A percentile compares a stretch with the other conserved stretches of the same genome.
Conservation (phyloP, 2,113 vertebrate genomes). For the Picathartes gymnocephalus region DNA sequence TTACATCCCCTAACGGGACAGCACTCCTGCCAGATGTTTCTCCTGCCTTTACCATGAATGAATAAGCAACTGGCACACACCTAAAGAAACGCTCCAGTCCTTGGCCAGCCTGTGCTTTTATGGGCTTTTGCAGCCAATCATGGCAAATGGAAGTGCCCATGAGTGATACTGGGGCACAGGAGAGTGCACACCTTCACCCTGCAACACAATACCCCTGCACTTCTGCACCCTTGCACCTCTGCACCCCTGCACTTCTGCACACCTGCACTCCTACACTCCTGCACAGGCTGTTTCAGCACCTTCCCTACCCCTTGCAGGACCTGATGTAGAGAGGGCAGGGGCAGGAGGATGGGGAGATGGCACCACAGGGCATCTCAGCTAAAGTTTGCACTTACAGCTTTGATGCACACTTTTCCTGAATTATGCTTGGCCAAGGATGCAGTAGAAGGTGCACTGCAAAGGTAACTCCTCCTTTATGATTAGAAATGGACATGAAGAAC, state of each 20-base stretch:
- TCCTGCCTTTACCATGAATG: not conserved
- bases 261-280: not conserved
- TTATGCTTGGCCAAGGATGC: not conserved
- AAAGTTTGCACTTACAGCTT: fast-evolving
- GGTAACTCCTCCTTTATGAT: not conserved
- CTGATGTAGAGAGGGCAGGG: not conserved
- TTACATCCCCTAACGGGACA: not conserved
- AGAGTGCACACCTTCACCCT: fast-evolving
- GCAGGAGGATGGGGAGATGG: not conserved
- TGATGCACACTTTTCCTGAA: fast-evolving
- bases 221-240: not conserved
- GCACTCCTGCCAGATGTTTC: not conserved
- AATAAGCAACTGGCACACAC: not conserved
- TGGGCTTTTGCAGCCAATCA: not conserved
- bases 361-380: fast-evolving
- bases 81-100: not conserved
- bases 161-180: not conserved
- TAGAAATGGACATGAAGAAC: not conserved
- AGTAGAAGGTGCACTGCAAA: not conserved
- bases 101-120: not conserved
- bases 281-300: fast-evolving
- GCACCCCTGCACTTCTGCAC: not conserved
- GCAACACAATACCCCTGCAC: not conserved
- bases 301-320: not conserved
- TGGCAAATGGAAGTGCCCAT: fast-evolving